Conservation (phyloP, 1,140 invertebrate genomes). For the Drosophila watanabei region DNA sequence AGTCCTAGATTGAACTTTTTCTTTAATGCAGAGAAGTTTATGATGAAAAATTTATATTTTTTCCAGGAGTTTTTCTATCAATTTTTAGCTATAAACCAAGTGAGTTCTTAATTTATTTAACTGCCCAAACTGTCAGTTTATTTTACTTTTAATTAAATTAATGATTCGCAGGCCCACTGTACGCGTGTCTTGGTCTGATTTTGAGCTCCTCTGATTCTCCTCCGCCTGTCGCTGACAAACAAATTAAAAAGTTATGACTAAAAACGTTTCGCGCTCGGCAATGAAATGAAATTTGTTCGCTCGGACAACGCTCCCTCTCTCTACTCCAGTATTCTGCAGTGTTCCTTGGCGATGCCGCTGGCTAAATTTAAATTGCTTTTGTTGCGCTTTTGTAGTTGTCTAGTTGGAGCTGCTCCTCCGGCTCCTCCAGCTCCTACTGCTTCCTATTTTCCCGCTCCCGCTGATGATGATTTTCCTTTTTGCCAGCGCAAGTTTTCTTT, state of each 20-base stretch:
- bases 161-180: background rate
- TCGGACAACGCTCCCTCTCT: slow-evolving; percentile 54
- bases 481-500: slow-evolving; percentile 76
- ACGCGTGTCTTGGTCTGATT: slow-evolving; percentile 7
- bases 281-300: slow-evolving; percentile 72
- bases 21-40: background rate
- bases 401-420: slow-evolving; percentile 40
- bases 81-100: background rate
- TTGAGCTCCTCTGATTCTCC: slow-evolving; percentile 2
- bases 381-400: slow-evolving; percentile 79
- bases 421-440: slow-evolving; percentile 7
- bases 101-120: background rate
- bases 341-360: slow-evolving; percentile 47
- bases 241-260: slow-evolving; percentile 83
- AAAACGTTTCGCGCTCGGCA: slow-evolving; percentile 65
- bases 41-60: background rate
- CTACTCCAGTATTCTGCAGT: slow-evolving; percentile 18
- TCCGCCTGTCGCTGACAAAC: slow-evolving; percentile 73
- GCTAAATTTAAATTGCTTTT: slow-evolving; percentile 83
- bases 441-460: slow-evolving; percentile 17
- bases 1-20: background rate
- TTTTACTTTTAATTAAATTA: slow-evolving; percentile 1
- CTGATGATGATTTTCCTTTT: slow-evolving; percentile 81
- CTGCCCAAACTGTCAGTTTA: background rate
- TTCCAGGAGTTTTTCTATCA: background rate